A percentile compares a stretch with the other conserved stretches of the same genome.
Conservation (phyloP, 2,888 invertebrate genomes). For the Digitonthophagus gazella region DNA sequence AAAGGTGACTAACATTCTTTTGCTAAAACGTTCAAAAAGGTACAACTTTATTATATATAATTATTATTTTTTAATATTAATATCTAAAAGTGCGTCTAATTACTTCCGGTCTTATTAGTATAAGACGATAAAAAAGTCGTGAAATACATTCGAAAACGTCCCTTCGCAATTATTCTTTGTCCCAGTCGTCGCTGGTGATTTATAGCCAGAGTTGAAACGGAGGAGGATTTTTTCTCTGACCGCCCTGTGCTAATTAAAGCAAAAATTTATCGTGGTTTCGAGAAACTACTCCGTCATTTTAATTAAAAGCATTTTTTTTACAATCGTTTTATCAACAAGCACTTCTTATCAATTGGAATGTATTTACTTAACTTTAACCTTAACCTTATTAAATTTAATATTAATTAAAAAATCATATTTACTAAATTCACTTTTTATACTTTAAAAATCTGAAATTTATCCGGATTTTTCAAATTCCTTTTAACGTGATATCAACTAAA, state of each 20-base stretch:
- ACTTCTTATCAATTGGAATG: background rate
- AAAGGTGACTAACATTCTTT: no score
- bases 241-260: constrained; percentile 9
- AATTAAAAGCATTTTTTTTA: constrained; percentile 4
- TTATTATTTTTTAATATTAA: no score
- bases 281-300: constrained; percentile 9
- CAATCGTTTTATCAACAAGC: background rate
- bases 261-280: constrained; percentile 9
- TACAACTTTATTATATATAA: no score
- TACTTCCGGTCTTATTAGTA: no score
- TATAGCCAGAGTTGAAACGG: constrained; percentile 8
- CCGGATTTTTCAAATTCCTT: background rate
- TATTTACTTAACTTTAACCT: background rate
- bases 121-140: no score
- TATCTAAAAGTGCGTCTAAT: no score
- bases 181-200: background rate
- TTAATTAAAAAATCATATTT: background rate
- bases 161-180: constrained; percentile 4
- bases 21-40: no score
- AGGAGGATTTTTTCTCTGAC: constrained; percentile 6
- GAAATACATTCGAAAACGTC: background rate
- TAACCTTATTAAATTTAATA: no score
- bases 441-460: no score
- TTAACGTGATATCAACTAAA: background rate
- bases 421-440: no score